These are phyloP conservation scores for Oasisia sp. DNA, from an alignment of 2,888 invertebrate species.

Conservation along the genomic window DNA sequence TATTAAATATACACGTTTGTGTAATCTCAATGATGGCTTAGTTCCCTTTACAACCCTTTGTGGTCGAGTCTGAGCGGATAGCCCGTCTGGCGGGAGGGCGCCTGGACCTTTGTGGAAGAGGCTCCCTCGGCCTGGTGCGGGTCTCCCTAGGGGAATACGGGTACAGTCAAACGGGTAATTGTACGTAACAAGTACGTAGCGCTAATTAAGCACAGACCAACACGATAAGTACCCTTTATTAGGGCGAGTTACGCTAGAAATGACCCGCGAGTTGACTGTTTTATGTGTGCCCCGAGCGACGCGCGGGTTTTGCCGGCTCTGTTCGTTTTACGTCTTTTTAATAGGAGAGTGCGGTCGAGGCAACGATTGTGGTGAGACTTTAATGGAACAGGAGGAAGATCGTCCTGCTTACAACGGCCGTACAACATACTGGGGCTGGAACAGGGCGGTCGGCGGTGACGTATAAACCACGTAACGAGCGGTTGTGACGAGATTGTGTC, in stretches of 20 bases:
- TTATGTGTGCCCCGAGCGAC: neutral
- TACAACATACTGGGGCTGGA: neutral
- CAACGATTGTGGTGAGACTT: neutral
- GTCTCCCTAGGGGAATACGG: neutral
- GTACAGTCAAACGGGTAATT: constrained; percentile 17
- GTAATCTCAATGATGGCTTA: neutral
- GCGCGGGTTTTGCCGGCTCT: neutral
- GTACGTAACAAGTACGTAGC: constrained; percentile 13
- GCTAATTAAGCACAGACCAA: constrained; percentile 1
- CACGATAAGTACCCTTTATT: constrained; percentile 11
- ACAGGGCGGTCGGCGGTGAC: neutral
- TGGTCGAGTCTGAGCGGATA: neutral
- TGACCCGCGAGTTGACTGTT: neutral
- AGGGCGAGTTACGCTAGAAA: neutral
- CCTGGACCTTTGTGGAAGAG: neutral
- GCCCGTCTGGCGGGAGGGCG: neutral
- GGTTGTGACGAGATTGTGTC: neutral
- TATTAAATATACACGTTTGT: neutral
- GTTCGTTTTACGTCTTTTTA: neutral
- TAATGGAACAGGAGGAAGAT: neutral
- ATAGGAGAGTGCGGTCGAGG: neutral
- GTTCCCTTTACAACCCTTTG: neutral
- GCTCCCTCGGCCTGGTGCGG: neutral
- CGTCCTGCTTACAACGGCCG: neutral
- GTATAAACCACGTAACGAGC: neutral